These are phyloP conservation scores for Taphrorychus bicolor DNA, from an alignment of 2,888 invertebrate species.

Conservation along the genomic window DNA sequence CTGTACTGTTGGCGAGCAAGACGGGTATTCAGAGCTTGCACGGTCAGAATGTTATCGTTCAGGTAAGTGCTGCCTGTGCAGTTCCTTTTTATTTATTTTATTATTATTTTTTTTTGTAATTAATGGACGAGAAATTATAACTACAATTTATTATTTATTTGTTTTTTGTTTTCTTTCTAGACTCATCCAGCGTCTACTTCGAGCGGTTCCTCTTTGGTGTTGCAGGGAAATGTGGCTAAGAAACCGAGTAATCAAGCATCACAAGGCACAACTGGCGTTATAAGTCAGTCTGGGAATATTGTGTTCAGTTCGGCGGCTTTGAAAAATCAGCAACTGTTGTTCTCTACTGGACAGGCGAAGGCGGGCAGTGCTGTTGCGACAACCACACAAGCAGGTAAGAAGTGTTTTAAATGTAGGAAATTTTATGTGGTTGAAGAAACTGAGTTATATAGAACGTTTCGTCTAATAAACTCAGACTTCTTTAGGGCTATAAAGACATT, in stretches of 20 bases:
- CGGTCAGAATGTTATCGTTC: constrained; percentile 61
- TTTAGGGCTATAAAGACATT: too few relatives aligned
- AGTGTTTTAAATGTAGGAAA: too few relatives aligned
- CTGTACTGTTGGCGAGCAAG: constrained; percentile 63
- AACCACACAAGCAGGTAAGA: constrained; percentile 43
- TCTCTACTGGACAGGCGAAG: constrained; percentile 38
- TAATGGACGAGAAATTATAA: not conserved
- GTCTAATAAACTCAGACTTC: too few relatives aligned
- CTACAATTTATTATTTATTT: constrained; percentile 1
- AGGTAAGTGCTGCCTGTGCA: too few relatives aligned
- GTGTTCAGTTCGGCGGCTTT: constrained; percentile 56
- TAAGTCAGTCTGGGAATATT: constrained; percentile 53
- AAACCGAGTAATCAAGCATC: constrained; percentile 21
- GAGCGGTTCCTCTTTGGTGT: constrained; percentile 26
- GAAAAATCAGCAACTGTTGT: constrained; percentile 54
- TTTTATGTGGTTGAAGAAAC: too few relatives aligned
- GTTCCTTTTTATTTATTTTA: too few relatives aligned
- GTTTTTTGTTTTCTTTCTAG: constrained; percentile 5
- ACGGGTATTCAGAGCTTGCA: constrained; percentile 56
- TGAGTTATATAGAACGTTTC: too few relatives aligned
- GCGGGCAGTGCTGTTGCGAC: constrained; percentile 9
- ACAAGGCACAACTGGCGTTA: constrained; percentile 43
- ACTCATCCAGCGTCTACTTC: constrained; percentile 23
- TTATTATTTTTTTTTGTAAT: too few relatives aligned
- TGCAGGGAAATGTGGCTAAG: constrained; percentile 27